These are phyloP conservation scores for Amia ocellicauda DNA, from an alignment of 2,113 vertebrate species.

Conservation along the genomic window DNA sequence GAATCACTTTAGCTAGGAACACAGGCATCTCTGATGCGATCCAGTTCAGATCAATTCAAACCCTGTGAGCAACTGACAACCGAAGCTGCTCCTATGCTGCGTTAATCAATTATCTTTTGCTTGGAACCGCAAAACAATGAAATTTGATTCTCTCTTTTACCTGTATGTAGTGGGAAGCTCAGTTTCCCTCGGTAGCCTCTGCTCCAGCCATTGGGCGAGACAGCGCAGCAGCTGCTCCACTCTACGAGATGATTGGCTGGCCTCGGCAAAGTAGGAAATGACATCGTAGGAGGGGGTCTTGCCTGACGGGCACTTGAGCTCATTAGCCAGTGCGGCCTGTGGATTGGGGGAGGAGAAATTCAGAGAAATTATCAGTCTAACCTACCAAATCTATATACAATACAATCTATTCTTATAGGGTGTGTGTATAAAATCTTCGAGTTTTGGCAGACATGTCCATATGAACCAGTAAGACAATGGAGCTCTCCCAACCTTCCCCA, in stretches of 20 bases:
- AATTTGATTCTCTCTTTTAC: constrained; percentile 44
- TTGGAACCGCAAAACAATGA: too few species aligned
- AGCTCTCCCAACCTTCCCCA: too few species aligned
- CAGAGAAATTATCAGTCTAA: background rate
- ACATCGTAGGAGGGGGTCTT: constrained; percentile 48
- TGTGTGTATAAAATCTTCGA: background rate
- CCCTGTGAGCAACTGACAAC: too few species aligned
- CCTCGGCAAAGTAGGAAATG: constrained; percentile 73
- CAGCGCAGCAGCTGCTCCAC: constrained; percentile 65
- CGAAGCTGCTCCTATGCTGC: too few species aligned
- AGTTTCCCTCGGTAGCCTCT: constrained; percentile 33
- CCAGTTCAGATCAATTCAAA: too few species aligned
- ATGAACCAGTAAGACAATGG: too few species aligned
- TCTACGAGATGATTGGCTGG: constrained; percentile 68
- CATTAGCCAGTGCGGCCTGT: constrained; percentile 62
- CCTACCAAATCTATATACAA: too few species aligned
- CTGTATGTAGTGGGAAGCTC: constrained; percentile 59
- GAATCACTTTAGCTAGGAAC: too few species aligned
- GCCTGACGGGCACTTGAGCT: constrained; percentile 42
- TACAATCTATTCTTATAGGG: background rate
- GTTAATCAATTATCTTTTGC: too few species aligned
- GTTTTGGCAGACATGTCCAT: too few species aligned
- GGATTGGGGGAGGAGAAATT: background rate
- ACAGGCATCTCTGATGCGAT: too few species aligned
- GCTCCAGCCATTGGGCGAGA: constrained; percentile 59